phyloP scores from a whole-genome alignment of 1,140 invertebrate species.

The Cyclina sinensis region DNA sequence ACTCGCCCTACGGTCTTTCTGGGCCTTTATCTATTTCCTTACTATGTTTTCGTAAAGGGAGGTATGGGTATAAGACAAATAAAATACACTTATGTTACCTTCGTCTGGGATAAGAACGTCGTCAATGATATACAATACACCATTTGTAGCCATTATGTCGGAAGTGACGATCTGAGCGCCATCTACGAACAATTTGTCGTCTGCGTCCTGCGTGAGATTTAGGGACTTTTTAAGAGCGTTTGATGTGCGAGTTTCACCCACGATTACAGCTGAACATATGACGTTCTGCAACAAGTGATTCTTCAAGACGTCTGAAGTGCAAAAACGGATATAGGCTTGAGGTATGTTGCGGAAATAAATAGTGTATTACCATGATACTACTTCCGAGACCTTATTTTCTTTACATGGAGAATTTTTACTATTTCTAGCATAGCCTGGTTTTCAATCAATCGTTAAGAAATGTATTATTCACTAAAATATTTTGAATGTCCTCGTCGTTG shows the following conservation, averaged over 20 bases:
- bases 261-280: slow-evolving; percentile 90
- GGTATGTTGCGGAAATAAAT: too few relatives aligned
- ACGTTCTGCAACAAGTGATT: slow-evolving; percentile 90
- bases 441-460: too few relatives aligned
- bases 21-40: too few relatives aligned
- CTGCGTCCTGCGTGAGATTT: slow-evolving; percentile 87
- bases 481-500: too few relatives aligned
- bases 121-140: slow-evolving; percentile 89
- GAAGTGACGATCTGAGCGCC: slow-evolving; percentile 86
- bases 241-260: slow-evolving; percentile 86
- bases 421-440: too few relatives aligned
- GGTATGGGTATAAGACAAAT: too few relatives aligned
- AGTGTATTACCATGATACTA: too few relatives aligned
- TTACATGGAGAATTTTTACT: too few relatives aligned
- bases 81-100: slow-evolving; percentile 82
- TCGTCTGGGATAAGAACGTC: slow-evolving; percentile 88
- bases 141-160: slow-evolving; percentile 89
- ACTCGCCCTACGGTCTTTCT: too few relatives aligned
- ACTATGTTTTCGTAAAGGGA: too few relatives aligned
- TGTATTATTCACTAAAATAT: too few relatives aligned
- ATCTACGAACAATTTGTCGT: slow-evolving; percentile 87
- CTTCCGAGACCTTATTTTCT: too few relatives aligned
- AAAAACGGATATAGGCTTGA: slow-evolving; percentile 49
- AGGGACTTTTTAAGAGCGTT: slow-evolving; percentile 88
- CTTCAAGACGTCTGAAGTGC: slow-evolving; percentile 88